Conservation (phyloP, 2,888 invertebrate genomes). For the Uloborus plumipes region DNA sequence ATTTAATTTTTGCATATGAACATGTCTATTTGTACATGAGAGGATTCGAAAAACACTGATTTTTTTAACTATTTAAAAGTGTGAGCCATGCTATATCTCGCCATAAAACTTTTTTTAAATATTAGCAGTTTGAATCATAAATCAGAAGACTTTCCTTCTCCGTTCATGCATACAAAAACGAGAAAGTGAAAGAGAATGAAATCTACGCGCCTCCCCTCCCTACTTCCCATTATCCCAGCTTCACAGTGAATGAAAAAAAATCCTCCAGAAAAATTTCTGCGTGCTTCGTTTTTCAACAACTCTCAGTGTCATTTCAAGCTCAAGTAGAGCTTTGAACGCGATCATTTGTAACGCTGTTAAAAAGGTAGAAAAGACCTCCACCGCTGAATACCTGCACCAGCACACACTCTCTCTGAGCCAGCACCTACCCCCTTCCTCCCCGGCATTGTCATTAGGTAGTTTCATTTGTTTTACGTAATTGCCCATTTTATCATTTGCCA, state of each 20-base stretch:
- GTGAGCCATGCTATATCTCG: too few species aligned
- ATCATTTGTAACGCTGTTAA: constrained; percentile 60
- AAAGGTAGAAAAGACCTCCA: constrained; percentile 33
- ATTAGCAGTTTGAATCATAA: too few species aligned
- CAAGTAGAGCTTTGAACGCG: constrained; percentile 3
- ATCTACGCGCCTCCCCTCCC: neutral
- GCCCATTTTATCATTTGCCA: constrained; percentile 50
- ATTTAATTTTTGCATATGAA: too few species aligned
- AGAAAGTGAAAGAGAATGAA: neutral
- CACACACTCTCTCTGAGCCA: neutral
- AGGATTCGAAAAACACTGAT: too few species aligned
- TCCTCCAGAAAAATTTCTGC: constrained; percentile 27
- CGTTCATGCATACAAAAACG: too few species aligned
- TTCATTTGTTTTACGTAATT: constrained; percentile 64
- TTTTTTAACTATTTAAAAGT: too few species aligned
- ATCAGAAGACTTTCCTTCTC: too few species aligned
- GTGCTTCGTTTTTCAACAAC: constrained; percentile 56
- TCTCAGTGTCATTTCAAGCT: constrained; percentile 38
- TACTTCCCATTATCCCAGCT: constrained; percentile 28
- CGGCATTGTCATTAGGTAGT: constrained; percentile 54
- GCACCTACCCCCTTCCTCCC: neutral
- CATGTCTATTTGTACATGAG: too few species aligned
- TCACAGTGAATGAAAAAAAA: constrained; percentile 22
- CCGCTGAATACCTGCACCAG: constrained; percentile 12
- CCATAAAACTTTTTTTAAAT: too few species aligned